phyloP scores from a whole-genome alignment of 2,113 vertebrate genomes.

The Onychostoma macrolepis region DNA sequence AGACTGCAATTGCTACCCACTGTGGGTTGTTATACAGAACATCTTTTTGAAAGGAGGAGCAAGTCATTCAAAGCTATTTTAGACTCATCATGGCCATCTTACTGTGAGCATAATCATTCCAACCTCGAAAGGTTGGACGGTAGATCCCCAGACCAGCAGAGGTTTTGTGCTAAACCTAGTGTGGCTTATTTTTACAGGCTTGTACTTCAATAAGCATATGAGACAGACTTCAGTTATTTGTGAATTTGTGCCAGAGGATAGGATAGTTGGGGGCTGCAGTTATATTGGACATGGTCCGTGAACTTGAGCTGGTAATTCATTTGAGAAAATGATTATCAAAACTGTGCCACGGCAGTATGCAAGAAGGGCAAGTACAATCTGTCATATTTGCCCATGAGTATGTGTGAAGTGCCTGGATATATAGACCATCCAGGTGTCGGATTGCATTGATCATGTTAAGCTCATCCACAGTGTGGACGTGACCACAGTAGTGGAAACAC shows the following conservation, averaged over 20 bases:
- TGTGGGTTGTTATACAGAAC: background rate
- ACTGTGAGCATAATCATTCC: background rate
- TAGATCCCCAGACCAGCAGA: background rate
- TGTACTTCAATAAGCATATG: conserved; percentile 4
- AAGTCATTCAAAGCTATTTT: conserved; percentile 33
- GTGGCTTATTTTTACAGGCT: conserved; percentile 16
- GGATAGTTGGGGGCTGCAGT: too few relatives aligned
- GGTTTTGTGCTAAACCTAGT: background rate
- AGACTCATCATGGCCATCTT: background rate
- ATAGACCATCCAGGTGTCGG: background rate
- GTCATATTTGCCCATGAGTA: background rate
- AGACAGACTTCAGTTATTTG: conserved; percentile 25
- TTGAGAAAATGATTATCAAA: background rate
- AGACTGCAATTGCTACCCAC: background rate
- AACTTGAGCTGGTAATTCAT: conserved; percentile 22
- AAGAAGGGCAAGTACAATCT: background rate
- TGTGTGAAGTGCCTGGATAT: conserved; percentile 10
- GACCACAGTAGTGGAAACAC: conserved; percentile 12
- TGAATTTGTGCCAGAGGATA: conserved; percentile 17
- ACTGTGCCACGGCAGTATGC: background rate
- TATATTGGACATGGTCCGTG: background rate
- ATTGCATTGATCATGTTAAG: conserved; percentile 9
- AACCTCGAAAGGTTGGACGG: background rate
- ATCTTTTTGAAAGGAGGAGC: background rate
- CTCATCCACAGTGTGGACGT: conserved; percentile 10